phyloP scores from a whole-genome alignment of 1,140 invertebrate species.

The Globodera ellingtonae region DNA sequence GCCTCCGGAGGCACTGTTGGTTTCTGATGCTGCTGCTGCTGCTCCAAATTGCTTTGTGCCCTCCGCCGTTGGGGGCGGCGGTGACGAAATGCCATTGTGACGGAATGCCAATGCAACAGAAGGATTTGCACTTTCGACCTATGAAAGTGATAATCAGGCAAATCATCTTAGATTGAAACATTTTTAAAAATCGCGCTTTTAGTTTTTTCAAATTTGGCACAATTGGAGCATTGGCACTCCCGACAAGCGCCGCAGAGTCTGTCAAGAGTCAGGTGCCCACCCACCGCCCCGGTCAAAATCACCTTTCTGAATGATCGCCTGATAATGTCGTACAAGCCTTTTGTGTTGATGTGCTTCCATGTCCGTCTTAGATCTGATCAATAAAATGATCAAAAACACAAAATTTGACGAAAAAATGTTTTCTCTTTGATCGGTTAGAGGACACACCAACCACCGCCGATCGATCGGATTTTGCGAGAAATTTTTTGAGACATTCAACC shows the following conservation, averaged over 20 bases:
- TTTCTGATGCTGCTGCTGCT: background rate
- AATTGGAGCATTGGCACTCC: too few species aligned
- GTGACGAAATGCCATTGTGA: background rate
- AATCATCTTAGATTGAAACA: background rate
- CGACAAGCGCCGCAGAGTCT: too few species aligned
- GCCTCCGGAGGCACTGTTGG: background rate
- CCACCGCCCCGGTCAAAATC: background rate
- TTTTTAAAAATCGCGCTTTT: too few species aligned
- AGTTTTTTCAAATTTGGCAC: too few species aligned
- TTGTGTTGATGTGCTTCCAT: slow-evolving; percentile 54
- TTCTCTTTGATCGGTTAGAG: too few species aligned
- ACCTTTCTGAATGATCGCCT: slow-evolving; percentile 46
- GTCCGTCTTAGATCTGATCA: slow-evolving; percentile 16
- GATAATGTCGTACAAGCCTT: slow-evolving; percentile 42
- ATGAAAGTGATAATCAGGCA: slow-evolving; percentile 1
- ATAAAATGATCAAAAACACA: background rate
- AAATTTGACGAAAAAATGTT: too few species aligned
- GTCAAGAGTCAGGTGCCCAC: background rate
- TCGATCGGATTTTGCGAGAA: background rate
- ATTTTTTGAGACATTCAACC: background rate
- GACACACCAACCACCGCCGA: too few species aligned
- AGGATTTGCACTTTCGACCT: slow-evolving; percentile 21
- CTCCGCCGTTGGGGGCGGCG: background rate
- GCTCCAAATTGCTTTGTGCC: background rate
- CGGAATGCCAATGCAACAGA: slow-evolving; percentile 23